Percentiles rank a stretch among this genome's conserved stretches.
Evolutionary conservation across 2,797 vertebrate genomes (phyloP).

Genomic region (Helarctos malayanus): DNA sequence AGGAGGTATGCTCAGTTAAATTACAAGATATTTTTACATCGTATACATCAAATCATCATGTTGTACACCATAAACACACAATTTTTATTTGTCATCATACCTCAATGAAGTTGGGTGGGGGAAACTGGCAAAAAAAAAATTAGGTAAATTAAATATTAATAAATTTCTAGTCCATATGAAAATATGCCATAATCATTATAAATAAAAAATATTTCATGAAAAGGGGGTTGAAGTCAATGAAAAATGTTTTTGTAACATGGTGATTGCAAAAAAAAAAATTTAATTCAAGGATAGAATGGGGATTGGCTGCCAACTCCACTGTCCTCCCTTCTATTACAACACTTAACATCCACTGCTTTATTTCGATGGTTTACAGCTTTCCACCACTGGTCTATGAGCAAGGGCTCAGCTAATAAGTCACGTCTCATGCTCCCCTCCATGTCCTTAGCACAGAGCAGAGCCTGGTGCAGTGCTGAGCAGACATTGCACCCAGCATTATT

Average conservation of each 20-base stretch:
- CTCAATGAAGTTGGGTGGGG: background rate
- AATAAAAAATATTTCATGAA: background rate
- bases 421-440: background rate
- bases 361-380: background rate
- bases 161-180: background rate
- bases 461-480: background rate
- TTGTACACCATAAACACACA: background rate
- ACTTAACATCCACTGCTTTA: background rate
- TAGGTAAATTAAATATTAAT: background rate
- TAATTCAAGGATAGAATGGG: background rate
- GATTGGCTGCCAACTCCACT: background rate
- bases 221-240: background rate
- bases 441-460: background rate
- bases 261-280: background rate
- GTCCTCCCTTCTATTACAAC: background rate
- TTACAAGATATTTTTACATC: background rate
- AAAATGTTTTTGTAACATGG: background rate
- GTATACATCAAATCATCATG: background rate
- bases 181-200: background rate
- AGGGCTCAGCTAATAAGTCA: background rate
- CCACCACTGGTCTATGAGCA: background rate
- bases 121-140: background rate
- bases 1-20: background rate
- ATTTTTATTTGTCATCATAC: background rate
- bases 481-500: background rate